Evolutionary conservation across 2,113 vertebrate species (phyloP).

Genomic region (Azemiops feae): DNA sequence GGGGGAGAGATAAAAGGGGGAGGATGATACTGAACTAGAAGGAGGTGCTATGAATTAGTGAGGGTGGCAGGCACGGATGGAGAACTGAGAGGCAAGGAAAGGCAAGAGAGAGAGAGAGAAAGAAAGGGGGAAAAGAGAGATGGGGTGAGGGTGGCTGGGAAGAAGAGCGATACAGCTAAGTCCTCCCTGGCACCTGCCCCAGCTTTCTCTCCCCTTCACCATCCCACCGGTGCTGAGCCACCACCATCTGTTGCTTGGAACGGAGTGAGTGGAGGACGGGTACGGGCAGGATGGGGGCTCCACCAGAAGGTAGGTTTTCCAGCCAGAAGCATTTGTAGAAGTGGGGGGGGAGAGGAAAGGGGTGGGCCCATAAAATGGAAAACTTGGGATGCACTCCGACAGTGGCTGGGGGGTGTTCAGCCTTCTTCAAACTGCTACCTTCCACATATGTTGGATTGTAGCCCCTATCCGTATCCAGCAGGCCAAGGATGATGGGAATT

Average conservation of each 20-base stretch:
- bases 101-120: neutral
- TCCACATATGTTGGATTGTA: neutral
- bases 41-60: conserved; percentile 28
- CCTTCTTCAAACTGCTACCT: neutral
- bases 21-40: neutral
- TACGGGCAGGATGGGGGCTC: conserved; percentile 13
- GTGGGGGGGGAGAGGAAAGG: neutral
- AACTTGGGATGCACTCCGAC: neutral
- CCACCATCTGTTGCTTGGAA: conserved; percentile 8
- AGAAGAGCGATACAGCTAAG: conserved; percentile 1
- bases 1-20: neutral
- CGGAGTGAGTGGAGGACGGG: neutral
- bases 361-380: no score
- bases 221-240: neutral
- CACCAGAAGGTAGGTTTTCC: conserved; percentile 15
- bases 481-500: neutral
- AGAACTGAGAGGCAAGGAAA: conserved; percentile 8
- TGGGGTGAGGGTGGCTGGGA: neutral
- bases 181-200: conserved; percentile 15
- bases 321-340: neutral
- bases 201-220: conserved; percentile 7
- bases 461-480: neutral
- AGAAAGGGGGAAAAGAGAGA: neutral
- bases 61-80: conserved; percentile 34
- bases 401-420: no score